Conservation (phyloP, 2,888 invertebrate species). For the Philopedon plagiatum region DNA sequence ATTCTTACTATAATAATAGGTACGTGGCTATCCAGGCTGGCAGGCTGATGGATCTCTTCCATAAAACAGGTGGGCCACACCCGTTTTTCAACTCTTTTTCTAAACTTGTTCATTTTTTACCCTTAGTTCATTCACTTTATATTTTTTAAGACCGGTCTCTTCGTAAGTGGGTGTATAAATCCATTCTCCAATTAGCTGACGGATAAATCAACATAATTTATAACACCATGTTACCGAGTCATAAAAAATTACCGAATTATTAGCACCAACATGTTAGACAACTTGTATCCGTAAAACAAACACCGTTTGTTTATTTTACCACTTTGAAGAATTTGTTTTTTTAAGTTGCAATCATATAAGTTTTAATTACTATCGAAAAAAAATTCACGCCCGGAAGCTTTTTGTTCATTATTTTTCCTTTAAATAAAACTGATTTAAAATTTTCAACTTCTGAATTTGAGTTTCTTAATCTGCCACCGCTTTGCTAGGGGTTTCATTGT, state of each 20-base stretch:
- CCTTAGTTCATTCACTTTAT: not conserved
- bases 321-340: not conserved
- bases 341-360: not conserved
- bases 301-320: slow-evolving; percentile 4
- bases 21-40: slow-evolving; percentile 21
- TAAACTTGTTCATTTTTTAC: slow-evolving; percentile 27
- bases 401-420: no score
- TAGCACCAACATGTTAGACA: slow-evolving; percentile 12
- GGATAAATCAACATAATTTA: slow-evolving; percentile 10
- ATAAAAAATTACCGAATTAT: slow-evolving; percentile 11
- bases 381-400: not conserved
- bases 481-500: no score
- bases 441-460: no score
- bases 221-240: not conserved
- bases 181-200: not conserved
- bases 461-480: no score
- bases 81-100: slow-evolving; percentile 22
- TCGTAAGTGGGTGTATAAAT: not conserved
- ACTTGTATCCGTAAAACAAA: slow-evolving; percentile 15
- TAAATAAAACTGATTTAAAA: no score
- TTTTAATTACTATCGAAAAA: not conserved
- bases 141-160: not conserved
- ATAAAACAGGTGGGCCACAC: slow-evolving; percentile 20
- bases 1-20: slow-evolving; percentile 15
- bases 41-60: slow-evolving; percentile 10